Percentiles rank a stretch among this genome's conserved stretches.
phyloP scores from a whole-genome alignment of 2,888 invertebrate genomes.

The Drosophila yooni region DNA sequence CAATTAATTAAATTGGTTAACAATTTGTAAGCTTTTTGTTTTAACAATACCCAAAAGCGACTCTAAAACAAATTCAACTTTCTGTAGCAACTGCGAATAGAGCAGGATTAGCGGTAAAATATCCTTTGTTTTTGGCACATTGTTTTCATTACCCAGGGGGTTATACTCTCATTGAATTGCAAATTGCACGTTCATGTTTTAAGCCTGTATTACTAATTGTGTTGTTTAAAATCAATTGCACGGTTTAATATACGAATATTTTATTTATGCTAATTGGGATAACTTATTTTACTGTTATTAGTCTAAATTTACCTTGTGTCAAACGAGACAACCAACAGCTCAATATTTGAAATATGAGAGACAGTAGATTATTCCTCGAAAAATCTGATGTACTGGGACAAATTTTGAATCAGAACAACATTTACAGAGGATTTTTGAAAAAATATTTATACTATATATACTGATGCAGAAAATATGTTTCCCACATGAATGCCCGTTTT shows the following conservation, averaged over 20 bases:
- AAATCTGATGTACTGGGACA: background rate
- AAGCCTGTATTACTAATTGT: conserved; percentile 15
- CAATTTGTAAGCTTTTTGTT: conserved; percentile 35
- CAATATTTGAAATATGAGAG: background rate
- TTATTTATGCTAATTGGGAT: conserved; percentile 8
- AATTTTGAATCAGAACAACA: background rate
- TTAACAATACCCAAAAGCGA: conserved; percentile 13
- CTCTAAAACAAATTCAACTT: conserved; percentile 1
- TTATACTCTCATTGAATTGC: conserved; percentile 33
- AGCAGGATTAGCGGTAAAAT: conserved; percentile 42
- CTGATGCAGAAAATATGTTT: background rate
- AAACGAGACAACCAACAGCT: background rate
- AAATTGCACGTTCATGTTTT: conserved; percentile 22
- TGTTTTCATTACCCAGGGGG: conserved; percentile 12
- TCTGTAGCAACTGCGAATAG: conserved; percentile 6
- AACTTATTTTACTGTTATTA: background rate
- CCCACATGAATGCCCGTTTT: background rate
- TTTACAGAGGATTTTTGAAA: background rate
- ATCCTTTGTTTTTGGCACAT: conserved; percentile 28
- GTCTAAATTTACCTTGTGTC: background rate
- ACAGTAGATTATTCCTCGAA: too few relatives aligned
- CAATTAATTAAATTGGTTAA: conserved; percentile 66
- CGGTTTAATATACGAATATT: conserved; percentile 9
- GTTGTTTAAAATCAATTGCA: conserved; percentile 12
- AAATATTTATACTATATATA: background rate